Evolutionary conservation across 1,140 invertebrate species (phyloP), one percentile per base, ranked within the genome.

Genomic region (Leptonema lineaticorne): DNA sequence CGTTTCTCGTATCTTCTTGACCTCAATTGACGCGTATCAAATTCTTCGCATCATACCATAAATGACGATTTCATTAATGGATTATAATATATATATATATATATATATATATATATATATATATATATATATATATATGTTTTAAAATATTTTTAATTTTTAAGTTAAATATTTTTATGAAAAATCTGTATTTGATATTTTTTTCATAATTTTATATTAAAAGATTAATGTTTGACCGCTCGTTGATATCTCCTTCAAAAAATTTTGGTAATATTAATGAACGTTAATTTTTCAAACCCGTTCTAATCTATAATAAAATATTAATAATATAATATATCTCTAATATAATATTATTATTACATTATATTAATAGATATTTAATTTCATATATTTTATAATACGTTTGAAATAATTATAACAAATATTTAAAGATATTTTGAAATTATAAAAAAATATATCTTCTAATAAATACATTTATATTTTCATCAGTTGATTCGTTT

Each of bases 11-110:
- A 68, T 68, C 30, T 68, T 68, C 57, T 62, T 68, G 67, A 68
- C 67, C 67, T 68, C 67, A 68, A 68, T 68, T 50, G 63, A 63
- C 67, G 59, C 24, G 45, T 18, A 30, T 68, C 28, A 48, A 68
- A 68, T 68, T 68, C 53, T 58, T 67, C 14, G 26, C 57, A 16
- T 24, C 24, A 28, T n/a, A 22, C 64, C 18, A 56, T 28, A 48
- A 56, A 46, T 59, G 57, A 29, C 16, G 3, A 30, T 57, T 66
- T 66, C 20, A 66, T 66, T 62, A 14, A 62, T 24, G 1, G 9
- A 5, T 2, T 53, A 6, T 6, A 33, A 33, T 33, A 33, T 33
- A 33, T 33, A 33, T 11, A 33, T 33, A 33, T 33, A 11, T 33
- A n/a, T 11, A 33, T 33, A 33, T 11, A 33, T 33, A 33, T 11